Percentiles rank a stretch among this genome's conserved stretches.
These are phyloP conservation scores for Dryococelus australis DNA, from an alignment of 2,888 invertebrate genomes.

Conservation along the genomic window DNA sequence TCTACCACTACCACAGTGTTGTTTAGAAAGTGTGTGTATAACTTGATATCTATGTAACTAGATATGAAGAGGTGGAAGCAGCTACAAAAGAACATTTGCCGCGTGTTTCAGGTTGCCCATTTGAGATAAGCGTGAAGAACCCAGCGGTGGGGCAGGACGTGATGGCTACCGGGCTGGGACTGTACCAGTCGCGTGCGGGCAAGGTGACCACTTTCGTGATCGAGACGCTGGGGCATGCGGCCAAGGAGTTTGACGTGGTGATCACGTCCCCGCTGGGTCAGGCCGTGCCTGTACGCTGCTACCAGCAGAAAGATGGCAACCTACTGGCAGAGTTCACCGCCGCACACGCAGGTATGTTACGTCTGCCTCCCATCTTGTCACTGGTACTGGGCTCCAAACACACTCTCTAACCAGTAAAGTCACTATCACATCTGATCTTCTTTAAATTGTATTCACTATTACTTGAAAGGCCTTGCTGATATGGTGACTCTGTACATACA, in stretches of 20 bases:
- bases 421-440: too few relatives aligned
- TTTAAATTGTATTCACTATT: too few relatives aligned
- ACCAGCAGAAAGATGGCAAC: constrained; percentile 95
- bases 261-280: constrained; percentile 82
- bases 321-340: constrained; percentile 93
- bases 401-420: too few relatives aligned
- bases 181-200: constrained; percentile 85
- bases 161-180: constrained; percentile 78
- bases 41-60: too few relatives aligned
- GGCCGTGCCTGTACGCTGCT: constrained; percentile 89
- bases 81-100: not conserved
- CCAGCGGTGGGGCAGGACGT: constrained; percentile 78
- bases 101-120: constrained; percentile 60
- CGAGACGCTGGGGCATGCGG: constrained; percentile 84
- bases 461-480: too few relatives aligned
- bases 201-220: constrained; percentile 88
- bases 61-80: too few relatives aligned
- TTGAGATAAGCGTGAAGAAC: constrained; percentile 66
- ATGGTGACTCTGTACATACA: too few relatives aligned
- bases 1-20: too few relatives aligned
- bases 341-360: constrained; percentile 70
- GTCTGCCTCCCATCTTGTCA: not conserved
- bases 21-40: too few relatives aligned
- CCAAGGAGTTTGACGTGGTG: constrained; percentile 90
- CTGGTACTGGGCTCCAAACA: too few relatives aligned